These are phyloP conservation scores for Ormyrus rosae DNA, from an alignment of 2,888 invertebrate species.

Conservation along the genomic window DNA sequence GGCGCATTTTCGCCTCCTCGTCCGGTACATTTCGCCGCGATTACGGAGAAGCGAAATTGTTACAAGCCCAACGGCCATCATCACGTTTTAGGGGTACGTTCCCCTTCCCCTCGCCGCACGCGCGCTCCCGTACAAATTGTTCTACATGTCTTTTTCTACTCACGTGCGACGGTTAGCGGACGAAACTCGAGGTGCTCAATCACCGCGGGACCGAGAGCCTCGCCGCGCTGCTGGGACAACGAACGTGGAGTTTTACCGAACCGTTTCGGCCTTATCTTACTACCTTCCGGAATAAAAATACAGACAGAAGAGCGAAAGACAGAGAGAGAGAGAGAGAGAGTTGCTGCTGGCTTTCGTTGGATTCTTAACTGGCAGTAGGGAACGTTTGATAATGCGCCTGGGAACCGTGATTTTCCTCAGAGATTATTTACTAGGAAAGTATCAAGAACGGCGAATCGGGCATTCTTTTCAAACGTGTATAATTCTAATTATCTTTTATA, in stretches of 20 bases:
- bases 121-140: slow-evolving; percentile 47
- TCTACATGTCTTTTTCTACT: slow-evolving; percentile 55
- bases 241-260: slow-evolving; percentile 19
- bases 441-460: no score
- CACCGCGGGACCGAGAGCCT: slow-evolving; percentile 47
- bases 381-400: slow-evolving; percentile 50
- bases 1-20: slow-evolving; percentile 37
- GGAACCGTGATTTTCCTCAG: slow-evolving; percentile 47
- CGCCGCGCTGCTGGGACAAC: not conserved
- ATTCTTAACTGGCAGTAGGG: slow-evolving; percentile 32
- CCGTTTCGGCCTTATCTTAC: slow-evolving; percentile 41
- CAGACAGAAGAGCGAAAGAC: not conserved
- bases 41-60: slow-evolving; percentile 47
- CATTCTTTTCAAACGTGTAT: no score
- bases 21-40: slow-evolving; percentile 38
- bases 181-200: slow-evolving; percentile 54
- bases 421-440: slow-evolving; percentile 14
- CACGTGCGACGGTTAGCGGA: slow-evolving; percentile 54
- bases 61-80: slow-evolving; percentile 44
- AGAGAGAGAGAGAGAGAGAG: not conserved
- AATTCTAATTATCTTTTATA: no score
- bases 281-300: slow-evolving; percentile 46
- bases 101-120: not conserved
- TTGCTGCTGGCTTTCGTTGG: slow-evolving; percentile 16
- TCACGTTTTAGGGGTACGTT: slow-evolving; percentile 28